phyloP scores from a whole-genome alignment of 2,888 invertebrate genomes.

The Pristionchus arcanus region DNA sequence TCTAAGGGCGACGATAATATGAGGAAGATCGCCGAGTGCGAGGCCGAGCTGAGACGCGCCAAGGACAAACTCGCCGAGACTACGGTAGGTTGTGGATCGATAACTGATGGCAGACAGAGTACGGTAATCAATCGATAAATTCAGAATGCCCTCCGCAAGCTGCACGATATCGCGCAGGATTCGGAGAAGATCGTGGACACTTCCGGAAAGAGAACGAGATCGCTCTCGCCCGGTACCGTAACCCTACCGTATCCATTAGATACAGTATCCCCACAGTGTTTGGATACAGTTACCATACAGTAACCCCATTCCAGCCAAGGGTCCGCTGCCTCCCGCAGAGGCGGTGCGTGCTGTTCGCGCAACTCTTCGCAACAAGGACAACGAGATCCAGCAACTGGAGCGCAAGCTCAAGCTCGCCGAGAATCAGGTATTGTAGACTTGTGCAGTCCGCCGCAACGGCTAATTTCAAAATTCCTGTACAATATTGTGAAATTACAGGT shows the following conservation, averaged over 20 bases:
- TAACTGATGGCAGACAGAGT: neutral
- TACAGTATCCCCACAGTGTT: neutral
- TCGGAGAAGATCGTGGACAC: constrained; percentile 67
- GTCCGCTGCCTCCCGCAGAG: constrained; percentile 74
- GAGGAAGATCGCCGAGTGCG: constrained; percentile 75
- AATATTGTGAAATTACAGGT: constrained; percentile 55
- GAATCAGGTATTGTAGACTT: constrained; percentile 66
- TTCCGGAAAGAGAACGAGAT: constrained; percentile 71
- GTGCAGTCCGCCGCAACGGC: neutral
- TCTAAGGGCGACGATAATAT: constrained; percentile 75
- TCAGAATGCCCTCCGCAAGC: constrained; percentile 73
- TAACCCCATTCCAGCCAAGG: constrained; percentile 55
- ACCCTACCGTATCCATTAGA: neutral
- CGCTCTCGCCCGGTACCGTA: constrained; percentile 73
- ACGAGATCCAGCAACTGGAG: constrained; percentile 76
- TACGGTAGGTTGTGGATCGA: constrained; percentile 56
- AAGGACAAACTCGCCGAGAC: constrained; percentile 74
- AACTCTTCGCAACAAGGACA: constrained; percentile 75
- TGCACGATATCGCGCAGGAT: constrained; percentile 75
- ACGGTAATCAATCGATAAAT: neutral
- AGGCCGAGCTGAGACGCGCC: constrained; percentile 73
- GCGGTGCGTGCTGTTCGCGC: constrained; percentile 76
- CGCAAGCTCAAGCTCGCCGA: constrained; percentile 75
- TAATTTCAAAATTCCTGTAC: neutral
- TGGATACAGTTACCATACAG: neutral